Base-by-base conservation (phyloP, 2,113 vertebrate genomes). In the Holacanthus passer region DNA sequence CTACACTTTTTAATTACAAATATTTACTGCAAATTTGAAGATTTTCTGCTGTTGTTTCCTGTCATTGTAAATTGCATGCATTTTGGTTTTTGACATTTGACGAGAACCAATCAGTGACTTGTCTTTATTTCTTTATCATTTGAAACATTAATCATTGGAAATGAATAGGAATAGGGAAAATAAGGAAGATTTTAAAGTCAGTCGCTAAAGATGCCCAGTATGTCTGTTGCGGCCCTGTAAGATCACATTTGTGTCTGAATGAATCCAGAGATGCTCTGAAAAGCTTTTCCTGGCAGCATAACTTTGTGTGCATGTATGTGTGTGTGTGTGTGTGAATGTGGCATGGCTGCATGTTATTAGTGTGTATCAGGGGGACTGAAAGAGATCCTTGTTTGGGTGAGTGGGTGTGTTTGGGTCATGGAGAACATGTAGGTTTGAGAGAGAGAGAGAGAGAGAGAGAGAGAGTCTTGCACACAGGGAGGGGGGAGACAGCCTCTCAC, bases 361-460 rank as follows among this genome's bases (percentile, higher is more conserved):
- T 84, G 77, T 83, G 78, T 84, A 80, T 81, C 73, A 79, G 27
- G 62, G 89, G 83, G 82, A 82, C 73, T 92, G 87, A 91, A 94
- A 92, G 87, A 78, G 81, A 89, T 85, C 77, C 84, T 90, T 94
- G 89, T 93, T 86, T 87, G 85, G 82, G 83, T 88, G 83, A 80
- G 82, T 87, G 82, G 83, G 88, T 87, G 82, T 72, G 81, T 91
- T 83, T 70, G 84, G 48, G 81, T 84, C 52, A 39, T 73, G 50
- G 70, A 63, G 66, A 74, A 43, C 37, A 24, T 79, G 71, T 77
- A 77, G 65, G 74, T 72, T 67, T 82, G 70, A 19, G 75, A 62
- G 81, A 63, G 76, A 47, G 59, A 43, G 81, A 37, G 73, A 16
- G 76, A 47, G 66, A n/a, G 65, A n/a, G 82, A 78, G 82, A 58